Conservation (phyloP, 2,113 vertebrate genomes). For the Rhipidura dahli region DNA sequence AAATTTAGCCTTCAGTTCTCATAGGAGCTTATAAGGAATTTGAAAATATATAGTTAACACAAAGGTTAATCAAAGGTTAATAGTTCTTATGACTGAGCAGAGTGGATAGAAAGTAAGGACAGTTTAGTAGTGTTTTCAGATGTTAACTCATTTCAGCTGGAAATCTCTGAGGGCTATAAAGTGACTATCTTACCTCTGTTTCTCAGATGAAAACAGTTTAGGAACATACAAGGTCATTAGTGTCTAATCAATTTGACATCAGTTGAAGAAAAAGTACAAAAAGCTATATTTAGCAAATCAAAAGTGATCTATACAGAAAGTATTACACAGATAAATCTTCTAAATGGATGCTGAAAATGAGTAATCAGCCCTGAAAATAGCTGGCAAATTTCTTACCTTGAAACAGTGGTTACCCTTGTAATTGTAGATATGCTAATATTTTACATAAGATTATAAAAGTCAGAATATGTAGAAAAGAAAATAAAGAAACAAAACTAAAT, state of each 20-base stretch:
- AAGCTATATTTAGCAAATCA: slow-evolving; percentile 22
- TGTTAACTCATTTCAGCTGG: slow-evolving; percentile 12
- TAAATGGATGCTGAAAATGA: neutral
- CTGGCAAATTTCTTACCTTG: neutral
- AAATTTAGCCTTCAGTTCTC: neutral
- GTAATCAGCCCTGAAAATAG: neutral
- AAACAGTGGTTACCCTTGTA: neutral
- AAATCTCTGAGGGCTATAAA: slow-evolving; percentile 17
- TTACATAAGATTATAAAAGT: neutral
- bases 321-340: neutral
- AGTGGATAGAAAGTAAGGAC: neutral
- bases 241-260: neutral
- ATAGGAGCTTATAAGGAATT: neutral
- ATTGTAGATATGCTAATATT: neutral
- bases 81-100: neutral
- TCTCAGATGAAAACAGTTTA: neutral
- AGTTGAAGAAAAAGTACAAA: neutral
- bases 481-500: neutral
- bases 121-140: neutral
- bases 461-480: neutral
- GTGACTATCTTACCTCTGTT: neutral
- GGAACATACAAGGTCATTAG: neutral
- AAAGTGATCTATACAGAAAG: neutral
- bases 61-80: neutral
- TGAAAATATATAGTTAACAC: neutral